A percentile compares a stretch with the other conserved stretches of the same genome.
Evolutionary conservation across 2,888 invertebrate species (phyloP).

Genomic region (Hoplodrina blanda): DNA sequence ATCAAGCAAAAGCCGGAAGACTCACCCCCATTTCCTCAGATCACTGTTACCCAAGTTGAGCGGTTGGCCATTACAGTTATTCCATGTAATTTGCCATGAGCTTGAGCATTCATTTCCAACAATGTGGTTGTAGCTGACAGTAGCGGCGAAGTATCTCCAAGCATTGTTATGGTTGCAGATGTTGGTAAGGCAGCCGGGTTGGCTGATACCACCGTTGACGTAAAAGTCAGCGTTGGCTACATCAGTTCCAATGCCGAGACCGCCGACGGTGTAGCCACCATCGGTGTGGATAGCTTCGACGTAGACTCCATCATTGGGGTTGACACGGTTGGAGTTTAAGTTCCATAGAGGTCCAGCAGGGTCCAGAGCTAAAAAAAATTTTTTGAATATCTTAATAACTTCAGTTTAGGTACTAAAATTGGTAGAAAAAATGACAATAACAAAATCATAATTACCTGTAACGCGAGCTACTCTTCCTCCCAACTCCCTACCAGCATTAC

Average conservation of each 20-base stretch:
- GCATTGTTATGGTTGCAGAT: constrained; percentile 81
- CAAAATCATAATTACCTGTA: constrained; percentile 71
- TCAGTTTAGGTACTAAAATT: not conserved
- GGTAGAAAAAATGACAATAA: not conserved
- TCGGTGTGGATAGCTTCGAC: constrained; percentile 86
- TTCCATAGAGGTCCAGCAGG: constrained; percentile 82
- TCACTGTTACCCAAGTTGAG: constrained; percentile 76
- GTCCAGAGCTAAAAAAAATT: constrained; percentile 72
- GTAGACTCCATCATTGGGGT: constrained; percentile 77
- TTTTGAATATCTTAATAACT: not conserved
- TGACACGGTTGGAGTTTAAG: constrained; percentile 68
- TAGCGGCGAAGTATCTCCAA: constrained; percentile 79
- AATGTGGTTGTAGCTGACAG: constrained; percentile 76
- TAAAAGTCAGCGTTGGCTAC: constrained; percentile 91
- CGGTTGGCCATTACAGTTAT: constrained; percentile 73
- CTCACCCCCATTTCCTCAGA: constrained; percentile 74
- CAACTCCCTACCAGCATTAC: constrained; percentile 79
- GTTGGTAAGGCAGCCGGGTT: constrained; percentile 77
- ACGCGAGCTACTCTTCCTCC: constrained; percentile 78
- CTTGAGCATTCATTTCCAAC: constrained; percentile 72
- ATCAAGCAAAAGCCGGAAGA: not conserved
- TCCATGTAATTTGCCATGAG: constrained; percentile 69
- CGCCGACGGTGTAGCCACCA: constrained; percentile 81
- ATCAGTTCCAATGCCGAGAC: constrained; percentile 83
- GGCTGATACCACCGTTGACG: constrained; percentile 89